These are phyloP conservation scores for Seira musarum DNA, from an alignment of 2,888 invertebrate species.

Conservation along the genomic window DNA sequence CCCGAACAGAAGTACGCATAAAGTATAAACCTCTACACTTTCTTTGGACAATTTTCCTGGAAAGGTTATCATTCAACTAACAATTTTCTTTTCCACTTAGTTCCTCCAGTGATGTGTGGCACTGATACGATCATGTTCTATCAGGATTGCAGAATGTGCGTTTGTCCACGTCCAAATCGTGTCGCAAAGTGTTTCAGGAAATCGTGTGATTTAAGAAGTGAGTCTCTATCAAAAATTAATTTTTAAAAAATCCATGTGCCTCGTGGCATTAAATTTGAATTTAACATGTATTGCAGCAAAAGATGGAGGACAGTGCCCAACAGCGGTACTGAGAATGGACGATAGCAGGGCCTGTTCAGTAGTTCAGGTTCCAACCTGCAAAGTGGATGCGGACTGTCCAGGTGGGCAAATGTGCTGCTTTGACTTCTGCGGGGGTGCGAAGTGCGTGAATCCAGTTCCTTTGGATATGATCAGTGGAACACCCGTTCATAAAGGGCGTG, in stretches of 20 bases:
- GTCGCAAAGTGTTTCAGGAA: slow-evolving; percentile 64
- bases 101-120: slow-evolving; percentile 57
- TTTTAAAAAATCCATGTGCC: no score
- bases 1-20: slow-evolving; percentile 17
- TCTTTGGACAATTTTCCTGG: no score
- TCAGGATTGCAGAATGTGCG: slow-evolving; percentile 65
- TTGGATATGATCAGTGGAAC: slow-evolving; percentile 50
- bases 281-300: slow-evolving; percentile 73
- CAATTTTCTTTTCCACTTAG: slow-evolving; percentile 13
- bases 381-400: slow-evolving; percentile 64
- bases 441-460: slow-evolving; percentile 62
- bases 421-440: slow-evolving; percentile 65
- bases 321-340: slow-evolving; percentile 57
- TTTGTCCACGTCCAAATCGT: slow-evolving; percentile 62
- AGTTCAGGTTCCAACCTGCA: slow-evolving; percentile 36
- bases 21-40: not conserved
- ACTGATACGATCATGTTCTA: slow-evolving; percentile 63
- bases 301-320: slow-evolving; percentile 64
- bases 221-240: no score
- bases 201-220: slow-evolving; percentile 66
- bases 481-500: slow-evolving; percentile 57
- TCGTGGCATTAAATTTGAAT: slow-evolving; percentile 74
- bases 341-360: slow-evolving; percentile 55
- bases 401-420: slow-evolving; percentile 66
- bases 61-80: no score